Base-by-base conservation (phyloP, 1,140 invertebrate genomes). In the Cheumatopsyche charites region DNA sequence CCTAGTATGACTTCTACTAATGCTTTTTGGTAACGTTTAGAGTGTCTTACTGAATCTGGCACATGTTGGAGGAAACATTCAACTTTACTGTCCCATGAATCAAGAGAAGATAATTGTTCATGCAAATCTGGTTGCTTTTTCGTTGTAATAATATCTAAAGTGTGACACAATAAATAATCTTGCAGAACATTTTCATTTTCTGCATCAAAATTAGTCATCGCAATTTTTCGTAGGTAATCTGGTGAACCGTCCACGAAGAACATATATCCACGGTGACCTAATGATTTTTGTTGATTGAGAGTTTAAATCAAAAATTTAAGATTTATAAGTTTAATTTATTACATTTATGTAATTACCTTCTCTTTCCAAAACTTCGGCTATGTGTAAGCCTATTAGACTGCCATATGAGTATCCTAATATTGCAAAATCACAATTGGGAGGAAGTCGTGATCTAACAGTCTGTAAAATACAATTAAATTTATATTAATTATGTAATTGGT, bases 331-430 rank as follows among this genome's bases (percentile, higher is more conserved):
- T 1, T 6, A n/a, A 45, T n/a, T n/a, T n/a, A n/a, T n/a, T n/a
- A 42, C 11, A 43, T 42, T 2, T 1, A 36, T 9, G 3, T 25
- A 3, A 42, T 13, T 81, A 73, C 88, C 88, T 77, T 85, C 79
- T 23, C 77, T 81, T 81, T 91, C 89, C 25, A 91, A 78, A 36
- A 83, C 72, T 1, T 79, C 74, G 1, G 85, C 86, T 3, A 90
- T 67, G 77, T 89, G 85, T 4, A 90, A 66, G 1, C 85, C 83
- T 6, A 90, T 77, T 12, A 87, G 76, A n/a, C 84, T 79, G 43
- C 90, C 90, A 77, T 86, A 90, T 15, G 89, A 90, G 79, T 90
- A 90, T 4, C 87, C 88, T 21, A 90, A 81, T 0, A 91, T 75
- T 67, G 84, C 87, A 79, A 87, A 90, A 1, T 85, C 80, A 9